phyloP scores from a whole-genome alignment of 1,140 invertebrate species.

The Cecropterus lyciades region DNA sequence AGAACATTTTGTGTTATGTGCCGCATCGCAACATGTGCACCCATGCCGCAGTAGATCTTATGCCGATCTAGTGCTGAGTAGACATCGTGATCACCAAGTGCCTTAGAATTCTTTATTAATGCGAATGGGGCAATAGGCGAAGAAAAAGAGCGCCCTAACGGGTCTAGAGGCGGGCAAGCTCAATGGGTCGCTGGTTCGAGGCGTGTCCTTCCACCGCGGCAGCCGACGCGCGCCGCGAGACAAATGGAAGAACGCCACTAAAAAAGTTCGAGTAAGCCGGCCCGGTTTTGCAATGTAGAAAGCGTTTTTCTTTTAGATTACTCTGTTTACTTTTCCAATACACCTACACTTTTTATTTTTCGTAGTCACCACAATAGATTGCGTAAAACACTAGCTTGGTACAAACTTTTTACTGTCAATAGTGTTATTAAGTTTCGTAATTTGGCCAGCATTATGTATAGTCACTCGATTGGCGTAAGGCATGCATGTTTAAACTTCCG shows the following conservation, averaged over 20 bases:
- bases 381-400: neutral
- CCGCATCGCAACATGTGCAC: slow-evolving; percentile 18
- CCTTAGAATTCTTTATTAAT: slow-evolving; percentile 46
- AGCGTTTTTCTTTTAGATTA: slow-evolving; percentile 21
- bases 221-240: slow-evolving; percentile 68
- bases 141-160: slow-evolving; percentile 85
- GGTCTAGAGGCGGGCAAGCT: slow-evolving; percentile 84
- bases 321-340: neutral
- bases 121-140: slow-evolving; percentile 73
- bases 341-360: neutral
- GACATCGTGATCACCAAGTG: slow-evolving; percentile 22
- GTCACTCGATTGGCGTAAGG: slow-evolving; percentile 15
- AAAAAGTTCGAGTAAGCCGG: slow-evolving; percentile 87
- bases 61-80: slow-evolving; percentile 33
- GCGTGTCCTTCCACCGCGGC: slow-evolving; percentile 80
- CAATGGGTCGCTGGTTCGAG: slow-evolving; percentile 83
- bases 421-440: neutral
- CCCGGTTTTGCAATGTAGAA: slow-evolving; percentile 42
- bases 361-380: neutral
- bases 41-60: slow-evolving; percentile 36
- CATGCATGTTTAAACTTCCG: slow-evolving; percentile 15
- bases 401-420: too few species aligned
- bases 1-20: slow-evolving; percentile 28
- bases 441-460: neutral
- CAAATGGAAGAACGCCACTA: slow-evolving; percentile 87